Conservation (phyloP, 2,113 vertebrate species). For the Phrynosoma platyrhinos region DNA sequence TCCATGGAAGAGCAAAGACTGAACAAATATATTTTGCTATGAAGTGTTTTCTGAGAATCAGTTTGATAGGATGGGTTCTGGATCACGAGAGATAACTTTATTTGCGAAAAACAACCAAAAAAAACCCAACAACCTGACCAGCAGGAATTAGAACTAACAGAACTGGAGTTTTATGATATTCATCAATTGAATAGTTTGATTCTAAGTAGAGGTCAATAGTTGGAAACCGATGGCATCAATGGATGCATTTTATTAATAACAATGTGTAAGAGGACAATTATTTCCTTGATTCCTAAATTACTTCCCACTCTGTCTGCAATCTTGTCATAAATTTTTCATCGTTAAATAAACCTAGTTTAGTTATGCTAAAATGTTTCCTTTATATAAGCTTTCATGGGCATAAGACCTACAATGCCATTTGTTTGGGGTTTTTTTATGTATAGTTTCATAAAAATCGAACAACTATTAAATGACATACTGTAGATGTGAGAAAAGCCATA, state of each 20-base stretch:
- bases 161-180: neutral
- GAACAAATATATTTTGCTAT: neutral
- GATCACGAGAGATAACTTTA: neutral
- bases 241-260: neutral
- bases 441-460: neutral
- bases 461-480: neutral
- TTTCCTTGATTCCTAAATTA: neutral
- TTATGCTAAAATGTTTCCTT: neutral
- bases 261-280: neutral
- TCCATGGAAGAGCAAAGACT: neutral
- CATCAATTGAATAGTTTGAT: neutral
- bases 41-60: neutral
- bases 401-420: neutral
- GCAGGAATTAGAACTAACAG: neutral
- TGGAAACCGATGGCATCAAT: neutral
- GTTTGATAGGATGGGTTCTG: fast-evolving
- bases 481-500: neutral
- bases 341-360: neutral
- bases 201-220: neutral
- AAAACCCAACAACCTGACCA: neutral
- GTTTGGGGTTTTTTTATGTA: neutral
- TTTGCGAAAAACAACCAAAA: neutral
- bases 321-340: neutral
- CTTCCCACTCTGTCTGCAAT: neutral
- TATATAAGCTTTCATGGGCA: neutral